phyloP scores from a whole-genome alignment of 1,140 invertebrate species.

The Panagrolaimus sp. region DNA sequence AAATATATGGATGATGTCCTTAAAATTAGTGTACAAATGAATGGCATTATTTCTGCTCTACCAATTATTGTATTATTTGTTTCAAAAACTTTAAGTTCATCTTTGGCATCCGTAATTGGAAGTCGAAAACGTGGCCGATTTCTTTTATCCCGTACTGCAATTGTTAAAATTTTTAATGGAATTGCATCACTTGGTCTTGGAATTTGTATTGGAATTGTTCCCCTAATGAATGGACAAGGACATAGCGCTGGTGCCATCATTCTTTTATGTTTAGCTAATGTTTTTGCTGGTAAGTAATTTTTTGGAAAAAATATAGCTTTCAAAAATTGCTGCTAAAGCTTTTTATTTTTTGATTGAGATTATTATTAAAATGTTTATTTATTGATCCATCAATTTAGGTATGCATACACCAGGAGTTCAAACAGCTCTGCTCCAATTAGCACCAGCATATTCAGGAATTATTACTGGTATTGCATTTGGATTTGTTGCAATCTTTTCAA shows the following conservation, averaged over 20 bases:
- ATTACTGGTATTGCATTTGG: constrained; percentile 54
- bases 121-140: constrained; percentile 39
- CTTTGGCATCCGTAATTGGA: constrained; percentile 54
- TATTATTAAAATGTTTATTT: neutral
- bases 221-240: constrained; percentile 33
- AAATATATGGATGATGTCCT: constrained; percentile 54
- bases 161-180: constrained; percentile 53
- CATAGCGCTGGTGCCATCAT: constrained; percentile 37
- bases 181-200: constrained; percentile 54
- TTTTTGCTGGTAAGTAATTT: constrained; percentile 48
- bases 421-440: constrained; percentile 54
- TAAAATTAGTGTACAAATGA: constrained; percentile 41
- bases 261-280: constrained; percentile 50
- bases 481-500: constrained; percentile 49
- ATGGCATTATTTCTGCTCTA: constrained; percentile 50
- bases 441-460: constrained; percentile 53
- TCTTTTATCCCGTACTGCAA: constrained; percentile 32
- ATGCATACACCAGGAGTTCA: constrained; percentile 57
- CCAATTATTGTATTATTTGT: constrained; percentile 54
- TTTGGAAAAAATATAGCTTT: neutral
- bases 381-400: constrained; percentile 25
- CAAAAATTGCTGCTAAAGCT: neutral
- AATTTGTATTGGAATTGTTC: constrained; percentile 46
- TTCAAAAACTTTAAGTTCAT: constrained; percentile 54
- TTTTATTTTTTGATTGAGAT: no score